Base-by-base conservation (phyloP, 2,113 vertebrate species). In the Columbina picui region DNA sequence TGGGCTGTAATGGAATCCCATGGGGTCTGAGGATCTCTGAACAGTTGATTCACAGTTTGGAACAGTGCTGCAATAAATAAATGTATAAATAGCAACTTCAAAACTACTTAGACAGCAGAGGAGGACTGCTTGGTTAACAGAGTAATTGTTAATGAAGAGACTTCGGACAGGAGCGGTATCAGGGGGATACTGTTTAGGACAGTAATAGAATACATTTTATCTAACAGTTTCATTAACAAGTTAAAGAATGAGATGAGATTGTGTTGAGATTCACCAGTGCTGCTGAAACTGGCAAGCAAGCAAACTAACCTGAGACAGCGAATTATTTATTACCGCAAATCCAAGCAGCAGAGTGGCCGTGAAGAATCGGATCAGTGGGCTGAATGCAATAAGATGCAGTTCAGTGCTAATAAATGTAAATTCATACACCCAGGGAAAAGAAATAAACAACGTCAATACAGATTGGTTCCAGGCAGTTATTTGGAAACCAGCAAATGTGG, bases 351-450 rank as follows among this genome's bases (percentile, higher is more conserved):
- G 82, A 89, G 73, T 49, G 38, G 71, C 87, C 18, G 4, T 60
- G 80, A 47, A 59, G 90, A 81, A 88, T 90, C 61, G 10, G 90
- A 70, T 96, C 94, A 86, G 78, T 84, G 89, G 49, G 75, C 94
- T 93, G 93, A 85, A 84, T 36, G 78, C 96, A 95, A n/a, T 78
- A 50, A 89, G 94, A 77, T 96, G 87, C 92, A 95, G 77, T 81
- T 94, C 92, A 83, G 69, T 79, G 93, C 96, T 97, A 85, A 97
- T 96, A 94, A 71, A 97, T 96, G 95, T 87, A 95, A 97, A 97
- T 96, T 93, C 96, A 93, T 89, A 94, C 89, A 90, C 82, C 52
- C 78, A 69, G 89, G 92, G 94, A 96, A 84, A 84, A 87, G 93
- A 87, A 97, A 76, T 78, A 76, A 96, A 95, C 96, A 87, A 68